These are phyloP conservation scores for Crotalus tigris DNA, from an alignment of 2,113 vertebrate species.

Conservation along the genomic window DNA sequence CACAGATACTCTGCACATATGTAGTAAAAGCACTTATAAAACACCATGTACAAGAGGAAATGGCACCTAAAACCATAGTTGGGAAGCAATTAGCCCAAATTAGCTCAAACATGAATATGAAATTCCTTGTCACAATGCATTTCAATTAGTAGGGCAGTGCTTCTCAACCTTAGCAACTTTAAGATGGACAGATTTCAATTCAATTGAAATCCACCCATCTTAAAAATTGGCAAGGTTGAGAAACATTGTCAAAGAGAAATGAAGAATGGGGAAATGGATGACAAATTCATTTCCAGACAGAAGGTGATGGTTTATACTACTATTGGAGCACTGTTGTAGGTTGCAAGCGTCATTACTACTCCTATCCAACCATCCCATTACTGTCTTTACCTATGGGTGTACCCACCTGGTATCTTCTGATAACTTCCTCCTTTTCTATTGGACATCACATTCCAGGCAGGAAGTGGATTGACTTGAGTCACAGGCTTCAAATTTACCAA, in stretches of 20 bases:
- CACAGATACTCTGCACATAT: background rate
- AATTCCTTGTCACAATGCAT: background rate
- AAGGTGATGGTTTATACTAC: background rate
- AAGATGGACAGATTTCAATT: background rate
- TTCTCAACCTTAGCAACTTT: background rate
- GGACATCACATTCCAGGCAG: constrained; percentile 80
- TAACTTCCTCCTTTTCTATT: constrained; percentile 77
- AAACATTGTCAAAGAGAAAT: background rate
- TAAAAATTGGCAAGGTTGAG: background rate
- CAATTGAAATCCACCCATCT: background rate
- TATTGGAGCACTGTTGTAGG: background rate
- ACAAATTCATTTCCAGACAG: background rate
- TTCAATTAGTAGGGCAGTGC: background rate
- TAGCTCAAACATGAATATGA: background rate
- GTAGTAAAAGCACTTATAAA: background rate
- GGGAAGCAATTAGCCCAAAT: background rate
- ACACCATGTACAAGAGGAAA: background rate
- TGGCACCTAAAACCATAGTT: background rate
- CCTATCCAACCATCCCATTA: background rate
- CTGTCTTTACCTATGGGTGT: background rate
- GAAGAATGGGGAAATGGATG: background rate
- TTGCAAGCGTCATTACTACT: background rate
- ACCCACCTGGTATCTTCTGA: constrained; percentile 69
- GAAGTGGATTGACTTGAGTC: constrained; percentile 78
- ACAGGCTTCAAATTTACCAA: constrained; percentile 88